Conservation (phyloP, 2,888 invertebrate species). For the Latrodectus elegans region DNA sequence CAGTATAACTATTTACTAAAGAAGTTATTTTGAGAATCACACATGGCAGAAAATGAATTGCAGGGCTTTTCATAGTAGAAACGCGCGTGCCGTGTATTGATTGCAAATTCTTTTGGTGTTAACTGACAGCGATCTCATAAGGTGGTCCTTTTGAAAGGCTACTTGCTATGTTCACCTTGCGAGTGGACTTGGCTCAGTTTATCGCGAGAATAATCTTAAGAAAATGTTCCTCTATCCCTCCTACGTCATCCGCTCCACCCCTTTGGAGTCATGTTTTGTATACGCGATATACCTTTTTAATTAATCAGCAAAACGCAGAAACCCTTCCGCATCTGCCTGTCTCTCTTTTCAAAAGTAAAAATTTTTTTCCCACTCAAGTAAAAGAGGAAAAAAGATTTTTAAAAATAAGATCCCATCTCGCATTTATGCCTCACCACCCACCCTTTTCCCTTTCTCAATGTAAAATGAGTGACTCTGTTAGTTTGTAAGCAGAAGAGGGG, state of each 20-base stretch:
- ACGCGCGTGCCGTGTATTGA: too few relatives aligned
- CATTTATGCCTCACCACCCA: background rate
- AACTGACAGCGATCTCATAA: too few relatives aligned
- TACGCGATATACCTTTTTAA: conserved; percentile 40
- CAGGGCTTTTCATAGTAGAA: too few relatives aligned
- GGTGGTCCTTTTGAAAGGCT: too few relatives aligned
- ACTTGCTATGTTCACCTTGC: background rate
- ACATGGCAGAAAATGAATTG: too few relatives aligned
- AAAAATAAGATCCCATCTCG: conserved; percentile 6
- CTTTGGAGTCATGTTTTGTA: background rate
- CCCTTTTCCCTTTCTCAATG: background rate
- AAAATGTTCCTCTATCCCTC: background rate
- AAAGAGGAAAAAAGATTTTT: conserved; percentile 8
- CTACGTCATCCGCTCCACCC: background rate
- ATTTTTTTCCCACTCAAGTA: background rate
- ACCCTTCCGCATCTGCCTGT: background rate
- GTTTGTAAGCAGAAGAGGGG: background rate
- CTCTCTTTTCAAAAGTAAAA: background rate
- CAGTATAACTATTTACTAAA: too few relatives aligned
- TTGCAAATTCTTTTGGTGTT: too few relatives aligned
- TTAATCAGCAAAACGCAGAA: conserved; percentile 43
- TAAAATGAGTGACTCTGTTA: background rate
- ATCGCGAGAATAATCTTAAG: background rate
- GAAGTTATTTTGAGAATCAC: too few relatives aligned
- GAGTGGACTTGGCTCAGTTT: background rate